These are phyloP conservation scores for Lucinisca nassula DNA, from an alignment of 2,888 invertebrate genomes.

Conservation along the genomic window DNA sequence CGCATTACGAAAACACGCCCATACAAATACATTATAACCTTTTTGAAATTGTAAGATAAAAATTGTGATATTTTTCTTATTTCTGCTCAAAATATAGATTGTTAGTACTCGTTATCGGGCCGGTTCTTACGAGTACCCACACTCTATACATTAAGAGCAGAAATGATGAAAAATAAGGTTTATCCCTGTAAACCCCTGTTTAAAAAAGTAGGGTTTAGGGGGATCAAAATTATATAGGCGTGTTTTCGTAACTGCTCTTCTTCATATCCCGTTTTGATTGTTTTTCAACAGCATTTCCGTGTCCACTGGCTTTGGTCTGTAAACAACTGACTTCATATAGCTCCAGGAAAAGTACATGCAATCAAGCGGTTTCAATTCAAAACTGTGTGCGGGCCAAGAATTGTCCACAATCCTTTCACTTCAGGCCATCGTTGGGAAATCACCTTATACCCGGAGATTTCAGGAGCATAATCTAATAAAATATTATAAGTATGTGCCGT, in stretches of 20 bases:
- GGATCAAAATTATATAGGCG: too few relatives aligned
- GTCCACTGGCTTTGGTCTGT: conserved; percentile 22
- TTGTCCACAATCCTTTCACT: not conserved
- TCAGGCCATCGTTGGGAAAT: conserved; percentile 29
- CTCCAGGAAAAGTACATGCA: conserved; percentile 24
- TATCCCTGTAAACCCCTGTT: too few relatives aligned
- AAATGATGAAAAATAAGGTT: too few relatives aligned
- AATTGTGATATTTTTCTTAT: too few relatives aligned
- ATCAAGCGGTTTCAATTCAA: conserved; percentile 11
- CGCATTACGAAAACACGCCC: too few relatives aligned
- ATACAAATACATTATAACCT: too few relatives aligned
- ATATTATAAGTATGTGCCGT: conserved; percentile 29
- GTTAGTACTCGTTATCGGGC: too few relatives aligned
- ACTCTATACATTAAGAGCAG: too few relatives aligned
- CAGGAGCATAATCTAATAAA: not conserved
- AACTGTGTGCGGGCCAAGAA: conserved; percentile 29
- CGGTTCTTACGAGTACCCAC: too few relatives aligned
- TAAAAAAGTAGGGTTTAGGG: too few relatives aligned
- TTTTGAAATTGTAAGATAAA: too few relatives aligned
- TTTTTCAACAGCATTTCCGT: conserved; percentile 4
- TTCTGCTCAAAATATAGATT: too few relatives aligned
- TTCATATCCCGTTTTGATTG: not conserved
- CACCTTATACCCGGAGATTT: conserved; percentile 29
- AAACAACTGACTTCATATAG: conserved; percentile 7
- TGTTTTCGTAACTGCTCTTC: conserved; percentile 5